Evolutionary conservation across 2,888 invertebrate genomes (phyloP).

Genomic region (Caradrina kadenii): DNA sequence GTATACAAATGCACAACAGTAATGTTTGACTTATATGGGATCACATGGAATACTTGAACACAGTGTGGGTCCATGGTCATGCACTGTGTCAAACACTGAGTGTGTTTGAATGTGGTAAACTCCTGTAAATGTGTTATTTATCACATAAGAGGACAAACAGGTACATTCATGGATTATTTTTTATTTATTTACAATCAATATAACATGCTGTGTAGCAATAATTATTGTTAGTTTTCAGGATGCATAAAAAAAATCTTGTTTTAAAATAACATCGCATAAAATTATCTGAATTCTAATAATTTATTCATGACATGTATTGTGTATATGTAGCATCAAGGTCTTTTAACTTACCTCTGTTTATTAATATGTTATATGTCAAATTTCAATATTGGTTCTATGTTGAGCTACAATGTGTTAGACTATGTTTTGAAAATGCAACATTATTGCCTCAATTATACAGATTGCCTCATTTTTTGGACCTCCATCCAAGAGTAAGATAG

Average conservation of each 20-base stretch:
- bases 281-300: constrained; percentile 46
- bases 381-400: neutral
- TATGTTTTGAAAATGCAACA: neutral
- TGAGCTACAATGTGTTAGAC: neutral
- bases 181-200: constrained; percentile 45
- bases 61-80: constrained; percentile 38
- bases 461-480: neutral
- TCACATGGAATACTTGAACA: constrained; percentile 64
- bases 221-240: neutral
- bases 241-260: constrained; percentile 25
- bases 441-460: neutral
- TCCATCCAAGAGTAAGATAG: too few species aligned
- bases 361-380: constrained; percentile 3
- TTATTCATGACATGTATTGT: constrained; percentile 59
- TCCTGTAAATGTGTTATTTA: constrained; percentile 51
- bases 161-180: constrained; percentile 50
- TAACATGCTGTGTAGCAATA: constrained; percentile 13
- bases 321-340: constrained; percentile 55
- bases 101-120: constrained; percentile 42
- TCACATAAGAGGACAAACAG: constrained; percentile 51
- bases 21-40: constrained; percentile 70
- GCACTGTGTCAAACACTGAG: constrained; percentile 25
- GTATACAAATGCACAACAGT: constrained; percentile 80
- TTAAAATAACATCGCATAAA: constrained; percentile 36
- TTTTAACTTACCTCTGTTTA: constrained; percentile 25